Evolutionary conservation across 2,888 invertebrate species (phyloP).

Genomic region (Digitonthophagus gazella): DNA sequence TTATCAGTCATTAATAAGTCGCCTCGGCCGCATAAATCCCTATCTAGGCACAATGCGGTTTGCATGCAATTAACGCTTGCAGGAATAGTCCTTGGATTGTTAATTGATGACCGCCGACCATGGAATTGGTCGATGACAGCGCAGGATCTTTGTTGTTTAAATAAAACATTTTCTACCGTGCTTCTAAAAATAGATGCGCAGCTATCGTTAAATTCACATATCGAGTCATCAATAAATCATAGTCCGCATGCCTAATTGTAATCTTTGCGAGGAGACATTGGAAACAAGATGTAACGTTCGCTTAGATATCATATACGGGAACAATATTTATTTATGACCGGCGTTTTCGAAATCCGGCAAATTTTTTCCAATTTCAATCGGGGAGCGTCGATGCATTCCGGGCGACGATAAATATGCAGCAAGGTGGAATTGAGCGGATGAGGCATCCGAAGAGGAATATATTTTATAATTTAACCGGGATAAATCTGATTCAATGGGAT

Average conservation of each 20-base stretch:
- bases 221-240: conserved; percentile 17
- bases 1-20: conserved; percentile 24
- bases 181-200: no score
- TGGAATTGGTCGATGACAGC: neutral
- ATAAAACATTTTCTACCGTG: neutral
- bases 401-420: conserved; percentile 22
- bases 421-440: conserved; percentile 2
- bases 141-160: neutral
- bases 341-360: conserved; percentile 22
- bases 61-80: conserved; percentile 20
- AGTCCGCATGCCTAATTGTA: conserved; percentile 23
- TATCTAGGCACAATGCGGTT: conserved; percentile 22
- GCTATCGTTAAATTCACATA: no score
- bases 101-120: conserved; percentile 2
- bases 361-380: conserved; percentile 17
- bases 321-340: conserved; percentile 16
- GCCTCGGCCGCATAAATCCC: conserved; percentile 20
- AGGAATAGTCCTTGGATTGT: conserved; percentile 21
- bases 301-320: conserved; percentile 18
- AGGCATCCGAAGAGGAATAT: conserved; percentile 27
- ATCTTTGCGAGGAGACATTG: conserved; percentile 15
- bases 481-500: conserved; percentile 44
- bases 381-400: conserved; percentile 1
- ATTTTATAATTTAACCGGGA: conserved; percentile 40
- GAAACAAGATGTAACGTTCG: conserved; percentile 24